Base-by-base conservation (phyloP, 2,888 invertebrate species). In the Eurois occulta region DNA sequence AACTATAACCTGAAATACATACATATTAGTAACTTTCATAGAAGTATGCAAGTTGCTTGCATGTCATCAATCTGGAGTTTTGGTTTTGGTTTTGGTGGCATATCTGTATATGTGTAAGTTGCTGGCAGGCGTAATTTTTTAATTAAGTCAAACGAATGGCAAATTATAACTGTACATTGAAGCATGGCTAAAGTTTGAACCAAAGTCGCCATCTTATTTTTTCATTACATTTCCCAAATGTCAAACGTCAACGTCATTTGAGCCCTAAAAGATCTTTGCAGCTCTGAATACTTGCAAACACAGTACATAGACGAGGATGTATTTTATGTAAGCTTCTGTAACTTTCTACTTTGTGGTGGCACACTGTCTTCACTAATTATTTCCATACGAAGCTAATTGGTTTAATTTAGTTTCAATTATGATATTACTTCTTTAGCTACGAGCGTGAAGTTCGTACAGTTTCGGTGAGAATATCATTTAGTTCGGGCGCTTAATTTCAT, bases 371-470 rank as follows among this genome's bases (percentile, higher is more conserved):
- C 81, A 85, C 80, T 86, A 88, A 88, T 90, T 88, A 90, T 87
- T 86, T 81, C 82, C 86, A 87, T 81, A 84, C 72, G 77, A 81
- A 78, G 78, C 84, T 88, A 90, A 90, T 90, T 89, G 87, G 79
- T 77, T 68, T 65, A 78, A 80, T 80, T 86, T 83, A 84, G 88
- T 88, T 88, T 90, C 89, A 88, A 88, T 90, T 88, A 88, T 86
- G 81, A 85, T 78, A 87, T 88, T 83, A 79, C 73, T 84, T 86
- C 84, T 86, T 86, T 64, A 74, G 68, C 48, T 69, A 41, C 8
- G 41, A 41, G n/a, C 24, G 35, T 69, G 81, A 82, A 75, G 77
- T 77, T 82, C 38, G 58, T 41, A 65, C 71, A 72, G 65, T 60
- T 78, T 65, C 32, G 60, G 68, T 24, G 67, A 65, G 81, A 81